Conservation (phyloP, 2,113 vertebrate genomes). For the Thermophis baileyi region DNA sequence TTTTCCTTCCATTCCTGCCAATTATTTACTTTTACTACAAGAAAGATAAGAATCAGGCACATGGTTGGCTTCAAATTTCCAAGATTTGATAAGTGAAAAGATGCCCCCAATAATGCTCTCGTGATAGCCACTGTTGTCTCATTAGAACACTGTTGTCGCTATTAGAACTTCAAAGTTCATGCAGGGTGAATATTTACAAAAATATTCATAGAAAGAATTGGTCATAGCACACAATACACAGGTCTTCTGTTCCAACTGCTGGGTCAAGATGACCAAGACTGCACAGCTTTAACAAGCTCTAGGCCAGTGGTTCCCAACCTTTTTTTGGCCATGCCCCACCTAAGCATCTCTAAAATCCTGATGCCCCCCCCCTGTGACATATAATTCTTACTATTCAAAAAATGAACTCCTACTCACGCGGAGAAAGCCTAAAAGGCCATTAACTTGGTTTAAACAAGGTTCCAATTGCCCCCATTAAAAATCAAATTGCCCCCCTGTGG, state of each 20-base stretch:
- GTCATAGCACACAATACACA: background rate
- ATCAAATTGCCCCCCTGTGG: too few species aligned
- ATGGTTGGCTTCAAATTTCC: background rate
- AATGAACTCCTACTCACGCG: too few species aligned
- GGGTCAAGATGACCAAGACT: background rate
- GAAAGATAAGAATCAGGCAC: background rate
- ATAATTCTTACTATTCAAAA: too few species aligned
- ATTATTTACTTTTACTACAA: background rate
- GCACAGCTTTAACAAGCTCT: background rate
- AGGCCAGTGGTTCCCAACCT: too few species aligned
- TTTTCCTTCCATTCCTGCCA: background rate
- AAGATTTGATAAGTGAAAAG: background rate
- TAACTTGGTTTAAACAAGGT: too few species aligned
- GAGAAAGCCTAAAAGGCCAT: too few species aligned
- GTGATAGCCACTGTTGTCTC: background rate
- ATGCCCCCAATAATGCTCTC: background rate
- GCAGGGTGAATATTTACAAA: background rate
- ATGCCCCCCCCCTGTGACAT: too few species aligned
- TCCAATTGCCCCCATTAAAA: too few species aligned
- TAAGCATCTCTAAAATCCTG: too few species aligned
- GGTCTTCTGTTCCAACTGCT: background rate
- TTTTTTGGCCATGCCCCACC: too few species aligned
- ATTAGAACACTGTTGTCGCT: background rate
- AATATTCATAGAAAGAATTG: background rate
- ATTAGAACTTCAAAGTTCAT: background rate